Percentiles rank a stretch among this genome's conserved stretches.
Conservation (phyloP, 2,113 vertebrate genomes). For the Rattus norvegicus region GRCr8 NC_086024.1:95348001-95348500, state of each 20-base stretch:
- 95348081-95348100: not conserved
- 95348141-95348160: not conserved
- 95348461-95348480: conserved; percentile 47
- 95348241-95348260: not conserved
- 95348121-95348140: not conserved
- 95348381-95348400: conserved; percentile 97
- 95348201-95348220: not conserved
- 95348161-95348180: not conserved
- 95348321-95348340: conserved; percentile 91
- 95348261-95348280: not conserved
- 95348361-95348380: conserved; percentile 99
- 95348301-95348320: conserved; percentile 28
- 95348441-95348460: conserved; percentile 30
- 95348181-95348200: not conserved
- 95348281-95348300: not conserved
- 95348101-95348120: not conserved
- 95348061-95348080: no score
- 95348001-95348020: no score
- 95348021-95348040: no score
- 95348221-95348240: not conserved
- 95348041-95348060: no score
- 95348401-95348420: conserved; percentile 99
- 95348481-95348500: not conserved
- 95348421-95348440: conserved; percentile 94
- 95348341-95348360: conserved; percentile 95